Evolutionary conservation across 2,797 vertebrate species (phyloP), one percentile per base, ranked within the genome.

Genomic region (Geotrypetes seraphini): DNA sequence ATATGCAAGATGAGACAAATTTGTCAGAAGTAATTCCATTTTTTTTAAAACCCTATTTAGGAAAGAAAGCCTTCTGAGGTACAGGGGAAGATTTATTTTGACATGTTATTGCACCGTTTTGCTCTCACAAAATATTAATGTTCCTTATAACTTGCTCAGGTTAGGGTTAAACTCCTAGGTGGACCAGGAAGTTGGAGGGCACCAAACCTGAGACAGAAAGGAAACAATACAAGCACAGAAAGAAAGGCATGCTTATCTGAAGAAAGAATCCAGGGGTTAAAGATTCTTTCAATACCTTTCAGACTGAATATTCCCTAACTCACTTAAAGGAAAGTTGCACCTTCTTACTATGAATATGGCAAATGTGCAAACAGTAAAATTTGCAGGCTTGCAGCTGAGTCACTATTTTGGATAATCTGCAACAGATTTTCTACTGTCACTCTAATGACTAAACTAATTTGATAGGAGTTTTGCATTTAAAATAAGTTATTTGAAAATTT

Each of bases 261-360:
- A 2, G 26, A 19, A 26, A 22, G n/a, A 11, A 1, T 10, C 2
- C 11, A 5, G 10, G 2, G 18, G 18, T 22, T 24, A 11, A 8
- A 7, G 22, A 23, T 10, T 22, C 3, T 2, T n/a, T 2, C 2
- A 0, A 1, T 33, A 2, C 16, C 1, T 0, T 25, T 25, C n/a
- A 6, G n/a, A n/a, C n/a, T n/a, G n/a, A n/a, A n/a, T n/a, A n/a
- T n/a, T n/a, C n/a, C n/a, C n/a, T n/a, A n/a, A n/a, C n/a, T n/a
- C n/a, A n/a, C n/a, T n/a, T n/a, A n/a, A n/a, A n/a, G n/a, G n/a
- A n/a, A n/a, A n/a, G n/a, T n/a, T n/a, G n/a, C n/a, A n/a, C n/a
- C n/a, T n/a, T n/a, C n/a, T n/a, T n/a, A n/a, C n/a, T n/a, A n/a
- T n/a, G n/a, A n/a, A n/a, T n/a, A n/a, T n/a, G n/a, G n/a, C n/a